These are phyloP conservation scores for Carabus problematicus DNA, from an alignment of 2,888 invertebrate species.

Conservation along the genomic window DNA sequence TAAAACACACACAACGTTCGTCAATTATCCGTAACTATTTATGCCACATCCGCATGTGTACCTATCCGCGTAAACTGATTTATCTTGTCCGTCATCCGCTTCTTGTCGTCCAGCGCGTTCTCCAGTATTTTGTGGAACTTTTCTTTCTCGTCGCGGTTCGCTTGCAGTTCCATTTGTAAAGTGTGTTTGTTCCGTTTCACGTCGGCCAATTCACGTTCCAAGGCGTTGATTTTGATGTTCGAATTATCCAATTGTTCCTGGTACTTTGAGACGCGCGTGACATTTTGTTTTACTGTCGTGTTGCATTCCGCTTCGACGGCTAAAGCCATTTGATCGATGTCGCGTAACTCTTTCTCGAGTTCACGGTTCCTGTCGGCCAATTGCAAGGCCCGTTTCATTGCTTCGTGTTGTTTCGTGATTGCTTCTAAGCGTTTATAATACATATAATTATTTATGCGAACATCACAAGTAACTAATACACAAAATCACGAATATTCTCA, in stretches of 20 bases:
- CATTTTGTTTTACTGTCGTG: constrained; percentile 68
- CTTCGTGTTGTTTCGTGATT: constrained; percentile 77
- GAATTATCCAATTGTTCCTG: constrained; percentile 62
- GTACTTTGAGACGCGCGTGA: constrained; percentile 58
- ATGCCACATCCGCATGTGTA: constrained; percentile 47
- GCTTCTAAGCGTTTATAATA: constrained; percentile 57
- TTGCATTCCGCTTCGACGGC: constrained; percentile 81
- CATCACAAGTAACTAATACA: neutral
- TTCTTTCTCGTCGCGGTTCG: constrained; percentile 64
- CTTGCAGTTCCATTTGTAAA: constrained; percentile 60
- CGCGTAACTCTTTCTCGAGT: constrained; percentile 74
- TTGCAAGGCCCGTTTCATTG: constrained; percentile 76
- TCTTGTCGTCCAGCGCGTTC: constrained; percentile 63
- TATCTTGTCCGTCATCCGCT: constrained; percentile 63
- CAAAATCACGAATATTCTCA: neutral
- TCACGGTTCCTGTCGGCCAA: constrained; percentile 77
- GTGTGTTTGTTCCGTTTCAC: constrained; percentile 60
- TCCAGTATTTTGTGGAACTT: constrained; percentile 67
- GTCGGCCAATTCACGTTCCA: constrained; percentile 60
- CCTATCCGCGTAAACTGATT: constrained; percentile 69
- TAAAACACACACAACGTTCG: constrained; percentile 54
- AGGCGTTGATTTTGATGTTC: constrained; percentile 59
- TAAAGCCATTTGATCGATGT: constrained; percentile 76
- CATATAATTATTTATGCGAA: neutral
- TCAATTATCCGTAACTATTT: neutral